Conservation (phyloP, 2,797 vertebrate species). For the Eutrigla gurnardus region DNA sequence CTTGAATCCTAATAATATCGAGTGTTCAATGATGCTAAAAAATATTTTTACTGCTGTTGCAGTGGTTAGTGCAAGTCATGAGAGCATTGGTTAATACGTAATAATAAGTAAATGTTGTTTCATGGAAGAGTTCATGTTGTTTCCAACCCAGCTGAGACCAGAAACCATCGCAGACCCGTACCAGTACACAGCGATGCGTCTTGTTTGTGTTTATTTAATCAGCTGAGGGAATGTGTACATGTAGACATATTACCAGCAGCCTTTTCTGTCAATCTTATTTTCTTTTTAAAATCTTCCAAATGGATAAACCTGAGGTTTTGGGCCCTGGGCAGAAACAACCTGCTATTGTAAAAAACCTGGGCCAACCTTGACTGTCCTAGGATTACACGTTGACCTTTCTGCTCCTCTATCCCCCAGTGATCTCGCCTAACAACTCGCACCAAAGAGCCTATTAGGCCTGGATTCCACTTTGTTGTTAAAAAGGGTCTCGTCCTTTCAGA, state of each 20-base stretch:
- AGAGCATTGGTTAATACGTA: neutral
- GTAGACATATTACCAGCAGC: slow-evolving; percentile 18
- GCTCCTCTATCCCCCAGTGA: slow-evolving; percentile 88
- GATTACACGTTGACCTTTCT: slow-evolving; percentile 90
- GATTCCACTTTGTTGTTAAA: slow-evolving; percentile 95
- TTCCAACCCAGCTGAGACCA: slow-evolving; percentile 22
- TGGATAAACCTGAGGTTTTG: slow-evolving; percentile 82
- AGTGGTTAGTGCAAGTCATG: slow-evolving; percentile 4
- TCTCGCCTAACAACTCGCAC: slow-evolving; percentile 90
- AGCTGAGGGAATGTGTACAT: slow-evolving; percentile 55
- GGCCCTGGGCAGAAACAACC: slow-evolving; percentile 87
- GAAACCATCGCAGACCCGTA: slow-evolving; percentile 36
- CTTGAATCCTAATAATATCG: slow-evolving; percentile 33
- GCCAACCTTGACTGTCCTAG: slow-evolving; percentile 91
- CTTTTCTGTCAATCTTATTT: slow-evolving; percentile 22
- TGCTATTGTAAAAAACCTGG: slow-evolving; percentile 85
- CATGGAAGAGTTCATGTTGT: slow-evolving; percentile 27
- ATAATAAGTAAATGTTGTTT: slow-evolving; percentile 15
- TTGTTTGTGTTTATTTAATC: slow-evolving; percentile 69
- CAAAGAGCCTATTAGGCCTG: slow-evolving; percentile 90
- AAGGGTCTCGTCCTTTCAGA: slow-evolving; percentile 94
- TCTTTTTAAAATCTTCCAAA: slow-evolving; percentile 70
- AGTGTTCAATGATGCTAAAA: slow-evolving; percentile 8
- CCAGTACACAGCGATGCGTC: slow-evolving; percentile 50
- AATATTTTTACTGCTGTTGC: neutral